Evolutionary conservation across 2,888 invertebrate species (phyloP).

Genomic region (Calameuta idolon): DNA sequence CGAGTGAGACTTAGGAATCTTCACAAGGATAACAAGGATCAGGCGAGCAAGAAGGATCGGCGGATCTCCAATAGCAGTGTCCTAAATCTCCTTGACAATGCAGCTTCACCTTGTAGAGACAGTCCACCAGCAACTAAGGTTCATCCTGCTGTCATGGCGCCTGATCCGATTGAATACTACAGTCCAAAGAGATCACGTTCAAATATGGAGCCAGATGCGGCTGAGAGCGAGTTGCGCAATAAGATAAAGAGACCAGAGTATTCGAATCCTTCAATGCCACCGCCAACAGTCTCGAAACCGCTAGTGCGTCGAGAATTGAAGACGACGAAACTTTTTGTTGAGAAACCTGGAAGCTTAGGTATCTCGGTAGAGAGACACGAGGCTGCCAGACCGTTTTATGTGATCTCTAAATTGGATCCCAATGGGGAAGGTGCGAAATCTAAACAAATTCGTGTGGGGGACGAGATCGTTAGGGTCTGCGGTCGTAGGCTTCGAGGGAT

Average conservation of each 20-base stretch:
- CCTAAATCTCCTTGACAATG: slow-evolving; percentile 55
- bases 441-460: slow-evolving; percentile 69
- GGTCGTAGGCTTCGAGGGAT: slow-evolving; percentile 70
- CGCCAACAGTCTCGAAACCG: slow-evolving; percentile 22
- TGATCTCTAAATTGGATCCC: slow-evolving; percentile 52
- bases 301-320: slow-evolving; percentile 54
- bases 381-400: slow-evolving; percentile 55
- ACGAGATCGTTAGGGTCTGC: slow-evolving; percentile 72
- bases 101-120: slow-evolving; percentile 58
- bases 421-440: slow-evolving; percentile 55
- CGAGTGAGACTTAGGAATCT: slow-evolving; percentile 30
- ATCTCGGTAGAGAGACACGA: slow-evolving; percentile 53
- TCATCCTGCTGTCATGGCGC: not conserved
- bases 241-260: slow-evolving; percentile 41
- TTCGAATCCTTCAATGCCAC: slow-evolving; percentile 8
- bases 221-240: slow-evolving; percentile 13
- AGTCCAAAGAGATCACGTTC: slow-evolving; percentile 56
- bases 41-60: not conserved
- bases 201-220: slow-evolving; percentile 41
- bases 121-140: slow-evolving; percentile 57
- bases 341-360: slow-evolving; percentile 46
- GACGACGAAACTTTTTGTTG: slow-evolving; percentile 50
- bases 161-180: slow-evolving; percentile 41
- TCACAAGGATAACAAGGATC: slow-evolving; percentile 11
- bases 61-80: slow-evolving; percentile 29